Evolutionary conservation across 2,797 vertebrate species (phyloP).

Genomic region (Pogoniulus pusillus): DNA sequence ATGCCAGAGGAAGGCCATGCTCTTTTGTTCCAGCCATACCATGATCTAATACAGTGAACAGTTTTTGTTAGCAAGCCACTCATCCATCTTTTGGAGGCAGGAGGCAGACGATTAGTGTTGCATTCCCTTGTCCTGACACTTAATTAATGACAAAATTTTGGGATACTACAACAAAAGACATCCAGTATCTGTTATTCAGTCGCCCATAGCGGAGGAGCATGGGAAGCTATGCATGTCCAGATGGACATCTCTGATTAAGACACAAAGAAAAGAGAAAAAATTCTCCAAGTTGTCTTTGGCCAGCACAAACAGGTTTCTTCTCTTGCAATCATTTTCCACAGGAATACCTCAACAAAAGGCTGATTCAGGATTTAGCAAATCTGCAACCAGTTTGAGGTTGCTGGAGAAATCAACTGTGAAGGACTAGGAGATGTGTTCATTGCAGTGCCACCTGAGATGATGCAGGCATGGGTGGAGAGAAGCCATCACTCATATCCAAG

Average conservation of each 20-base stretch:
- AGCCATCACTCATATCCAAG: background rate
- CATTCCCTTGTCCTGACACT: background rate
- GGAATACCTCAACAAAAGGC: background rate
- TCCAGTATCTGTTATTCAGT: background rate
- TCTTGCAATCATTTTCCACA: background rate
- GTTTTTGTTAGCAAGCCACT: background rate
- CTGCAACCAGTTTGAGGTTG: accelerated
- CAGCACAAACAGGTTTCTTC: background rate
- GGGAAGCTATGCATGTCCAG: background rate
- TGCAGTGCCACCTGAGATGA: accelerated
- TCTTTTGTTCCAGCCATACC: slow-evolving; percentile 30
- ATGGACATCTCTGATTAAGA: background rate
- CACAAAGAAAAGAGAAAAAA: background rate
- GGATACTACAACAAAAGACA: background rate
- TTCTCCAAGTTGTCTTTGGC: background rate
- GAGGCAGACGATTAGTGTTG: background rate
- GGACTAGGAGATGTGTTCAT: background rate
- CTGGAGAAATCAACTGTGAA: background rate
- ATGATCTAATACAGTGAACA: background rate
- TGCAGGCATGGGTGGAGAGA: background rate
- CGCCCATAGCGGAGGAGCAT: accelerated
- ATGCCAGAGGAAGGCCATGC: accelerated
- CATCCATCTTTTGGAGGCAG: background rate
- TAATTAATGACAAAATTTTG: background rate
- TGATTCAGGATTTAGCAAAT: background rate